phyloP scores from a whole-genome alignment of 2,113 vertebrate genomes.

The Deroptyus accipitrinus region DNA sequence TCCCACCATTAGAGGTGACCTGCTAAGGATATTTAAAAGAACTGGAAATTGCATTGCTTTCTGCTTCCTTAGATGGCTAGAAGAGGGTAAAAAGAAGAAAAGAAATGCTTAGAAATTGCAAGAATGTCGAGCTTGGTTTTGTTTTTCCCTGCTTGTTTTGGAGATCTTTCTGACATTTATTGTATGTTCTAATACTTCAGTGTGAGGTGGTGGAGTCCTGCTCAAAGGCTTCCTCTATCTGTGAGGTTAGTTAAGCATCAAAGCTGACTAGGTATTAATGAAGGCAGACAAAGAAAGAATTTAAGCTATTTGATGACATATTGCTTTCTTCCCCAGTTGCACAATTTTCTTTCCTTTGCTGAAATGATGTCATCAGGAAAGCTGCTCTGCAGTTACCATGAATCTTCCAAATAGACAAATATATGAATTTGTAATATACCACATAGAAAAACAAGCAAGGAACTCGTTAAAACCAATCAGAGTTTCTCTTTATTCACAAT shows the following conservation, averaged over 20 bases:
- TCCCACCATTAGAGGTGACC: background rate
- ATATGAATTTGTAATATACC: background rate
- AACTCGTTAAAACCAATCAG: background rate
- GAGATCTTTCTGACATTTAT: conserved; percentile 8
- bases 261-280: conserved; percentile 27
- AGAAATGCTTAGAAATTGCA: conserved; percentile 10
- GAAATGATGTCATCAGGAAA: background rate
- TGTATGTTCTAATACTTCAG: conserved; percentile 16
- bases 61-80: conserved; percentile 31
- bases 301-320: background rate
- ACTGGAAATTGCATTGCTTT: conserved; percentile 5
- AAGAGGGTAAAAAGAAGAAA: background rate
- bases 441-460: background rate
- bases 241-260: conserved; percentile 18
- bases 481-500: background rate
- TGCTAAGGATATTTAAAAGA: conserved; percentile 27
- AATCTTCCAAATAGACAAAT: background rate
- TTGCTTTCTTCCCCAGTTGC: background rate
- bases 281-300: conserved; percentile 8
- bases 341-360: background rate
- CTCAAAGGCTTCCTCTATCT: conserved; percentile 27
- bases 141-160: conserved; percentile 3
- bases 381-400: background rate
- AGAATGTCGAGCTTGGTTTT: conserved; percentile 14
- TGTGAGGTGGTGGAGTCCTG: conserved; percentile 4